phyloP scores from a whole-genome alignment of 2,888 invertebrate genomes.

The Operophtera brumata region DNA sequence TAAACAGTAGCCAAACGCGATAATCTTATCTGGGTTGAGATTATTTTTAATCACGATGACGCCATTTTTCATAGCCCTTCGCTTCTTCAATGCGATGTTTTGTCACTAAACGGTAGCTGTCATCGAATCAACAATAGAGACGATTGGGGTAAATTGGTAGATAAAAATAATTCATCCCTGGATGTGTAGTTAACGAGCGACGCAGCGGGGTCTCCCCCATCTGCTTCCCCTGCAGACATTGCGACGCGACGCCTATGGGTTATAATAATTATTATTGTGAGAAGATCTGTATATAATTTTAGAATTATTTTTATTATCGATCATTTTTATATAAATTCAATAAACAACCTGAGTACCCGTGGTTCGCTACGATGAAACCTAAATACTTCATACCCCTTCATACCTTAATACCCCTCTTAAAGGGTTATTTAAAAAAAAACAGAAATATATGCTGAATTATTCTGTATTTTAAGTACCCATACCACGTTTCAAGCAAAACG shows the following conservation, averaged over 20 bases:
- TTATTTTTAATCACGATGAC: conserved; percentile 33
- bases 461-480: no score
- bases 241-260: conserved; percentile 53
- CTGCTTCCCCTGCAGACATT: conserved; percentile 63
- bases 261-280: conserved; percentile 57
- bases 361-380: no score
- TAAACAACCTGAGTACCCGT: no score
- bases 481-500: no score
- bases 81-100: conserved; percentile 32
- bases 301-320: conserved; percentile 13
- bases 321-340: neutral
- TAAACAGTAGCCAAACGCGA: conserved; percentile 25
- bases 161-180: conserved; percentile 76
- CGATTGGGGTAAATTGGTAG: conserved; percentile 77
- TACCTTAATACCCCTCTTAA: no score
- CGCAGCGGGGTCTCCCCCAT: conserved; percentile 65
- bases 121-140: conserved; percentile 63
- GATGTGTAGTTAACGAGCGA: conserved; percentile 69
- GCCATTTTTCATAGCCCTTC: conserved; percentile 14
- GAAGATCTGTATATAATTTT: conserved; percentile 40
- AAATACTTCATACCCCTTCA: no score
- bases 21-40: conserved; percentile 28
- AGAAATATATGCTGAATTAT: no score
- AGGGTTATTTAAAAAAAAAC: no score
- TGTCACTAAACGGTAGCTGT: conserved; percentile 59